Evolutionary conservation across 2,888 invertebrate genomes (phyloP).

Genomic region (Cheiracanthium punctorium): DNA sequence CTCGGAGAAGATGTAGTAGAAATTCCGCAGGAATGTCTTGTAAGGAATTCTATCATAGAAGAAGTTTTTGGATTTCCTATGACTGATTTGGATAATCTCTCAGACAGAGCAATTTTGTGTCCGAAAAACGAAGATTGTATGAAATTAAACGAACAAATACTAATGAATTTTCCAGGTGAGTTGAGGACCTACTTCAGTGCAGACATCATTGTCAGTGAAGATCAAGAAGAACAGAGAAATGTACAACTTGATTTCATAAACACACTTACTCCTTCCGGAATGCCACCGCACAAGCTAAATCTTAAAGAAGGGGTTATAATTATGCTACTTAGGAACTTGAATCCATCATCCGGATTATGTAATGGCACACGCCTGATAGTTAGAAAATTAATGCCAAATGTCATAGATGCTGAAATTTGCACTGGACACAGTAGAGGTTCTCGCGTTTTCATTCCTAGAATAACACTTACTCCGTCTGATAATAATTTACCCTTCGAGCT

Average conservation of each 20-base stretch:
- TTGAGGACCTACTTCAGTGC: not conserved
- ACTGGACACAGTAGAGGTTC: not conserved
- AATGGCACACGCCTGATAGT: not conserved
- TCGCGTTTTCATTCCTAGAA: not conserved
- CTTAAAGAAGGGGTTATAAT: not conserved
- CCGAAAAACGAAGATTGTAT: not conserved
- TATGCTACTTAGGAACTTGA: constrained; percentile 13
- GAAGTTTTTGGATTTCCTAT: no score
- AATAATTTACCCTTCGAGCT: not conserved
- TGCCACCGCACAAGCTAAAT: not conserved
- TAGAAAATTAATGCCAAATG: not conserved
- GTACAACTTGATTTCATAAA: not conserved
- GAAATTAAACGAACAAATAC: not conserved
- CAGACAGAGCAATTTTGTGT: constrained; percentile 7
- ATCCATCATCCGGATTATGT: not conserved
- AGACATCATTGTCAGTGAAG: not conserved
- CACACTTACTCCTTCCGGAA: not conserved
- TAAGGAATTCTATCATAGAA: not conserved
- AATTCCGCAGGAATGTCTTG: not conserved
- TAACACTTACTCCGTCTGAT: not conserved
- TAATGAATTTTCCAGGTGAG: not conserved
- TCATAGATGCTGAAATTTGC: not conserved
- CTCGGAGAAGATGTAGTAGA: not conserved
- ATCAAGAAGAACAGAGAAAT: not conserved
- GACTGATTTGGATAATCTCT: not conserved